Evolutionary conservation across 2,113 vertebrate species (phyloP).

Genomic region (Engystomops pustulosus): DNA sequence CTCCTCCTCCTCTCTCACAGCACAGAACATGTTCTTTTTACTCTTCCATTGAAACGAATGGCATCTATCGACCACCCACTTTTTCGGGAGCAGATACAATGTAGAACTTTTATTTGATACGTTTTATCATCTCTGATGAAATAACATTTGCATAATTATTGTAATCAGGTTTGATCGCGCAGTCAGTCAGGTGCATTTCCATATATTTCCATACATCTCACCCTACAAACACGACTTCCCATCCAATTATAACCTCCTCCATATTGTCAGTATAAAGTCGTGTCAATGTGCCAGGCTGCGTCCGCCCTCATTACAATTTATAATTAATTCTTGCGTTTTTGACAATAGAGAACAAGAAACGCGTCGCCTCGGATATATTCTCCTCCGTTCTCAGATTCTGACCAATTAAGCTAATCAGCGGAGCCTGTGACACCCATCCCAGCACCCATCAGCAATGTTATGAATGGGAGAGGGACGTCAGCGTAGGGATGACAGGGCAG

Average conservation of each 20-base stretch:
- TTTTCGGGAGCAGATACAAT: neutral
- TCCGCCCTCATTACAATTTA: neutral
- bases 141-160: neutral
- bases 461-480: neutral
- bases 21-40: too few relatives aligned
- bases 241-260: neutral
- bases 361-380: neutral
- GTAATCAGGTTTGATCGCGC: conserved; percentile 39
- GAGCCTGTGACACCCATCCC: neutral
- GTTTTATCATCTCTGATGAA: too few relatives aligned
- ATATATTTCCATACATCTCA: neutral
- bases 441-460: neutral
- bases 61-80: neutral
- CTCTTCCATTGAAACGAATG: too few relatives aligned
- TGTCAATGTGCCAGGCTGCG: neutral
- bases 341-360: conserved; percentile 13
- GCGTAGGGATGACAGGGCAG: neutral
- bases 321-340: conserved; percentile 13
- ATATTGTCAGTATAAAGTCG: neutral
- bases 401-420: conserved; percentile 45
- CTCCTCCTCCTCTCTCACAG: too few relatives aligned
- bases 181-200: neutral
- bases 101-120: too few relatives aligned
- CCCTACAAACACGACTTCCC: too few relatives aligned
- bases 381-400: neutral